phyloP scores from a whole-genome alignment of 2,113 vertebrate species.

The Grantiella picta region DNA sequence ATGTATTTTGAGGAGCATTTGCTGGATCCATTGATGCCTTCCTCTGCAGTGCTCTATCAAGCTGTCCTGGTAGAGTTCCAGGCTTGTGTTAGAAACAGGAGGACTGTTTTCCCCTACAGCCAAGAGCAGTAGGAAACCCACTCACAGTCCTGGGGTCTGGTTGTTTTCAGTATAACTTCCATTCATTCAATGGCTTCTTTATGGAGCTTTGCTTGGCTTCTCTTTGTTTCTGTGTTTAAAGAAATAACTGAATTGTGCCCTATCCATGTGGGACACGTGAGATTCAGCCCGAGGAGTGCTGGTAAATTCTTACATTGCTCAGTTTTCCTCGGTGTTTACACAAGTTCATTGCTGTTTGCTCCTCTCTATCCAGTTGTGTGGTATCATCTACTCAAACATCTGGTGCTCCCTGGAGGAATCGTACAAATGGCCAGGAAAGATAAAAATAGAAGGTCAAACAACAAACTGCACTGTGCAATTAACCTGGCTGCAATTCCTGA shows the following conservation, averaged over 20 bases:
- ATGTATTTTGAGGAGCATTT: background rate
- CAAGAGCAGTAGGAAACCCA: background rate
- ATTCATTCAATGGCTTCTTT: background rate
- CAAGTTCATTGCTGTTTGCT: background rate
- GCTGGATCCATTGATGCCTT: background rate
- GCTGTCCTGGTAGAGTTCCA: background rate
- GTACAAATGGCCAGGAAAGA: background rate
- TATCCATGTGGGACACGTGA: accelerated
- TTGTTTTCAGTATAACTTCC: background rate
- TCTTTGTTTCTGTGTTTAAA: background rate
- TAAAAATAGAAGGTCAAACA: constrained; percentile 20
- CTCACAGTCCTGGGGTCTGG: background rate
- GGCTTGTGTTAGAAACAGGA: background rate
- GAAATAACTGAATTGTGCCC: background rate
- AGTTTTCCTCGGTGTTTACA: background rate
- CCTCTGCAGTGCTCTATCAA: background rate
- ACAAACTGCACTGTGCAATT: background rate
- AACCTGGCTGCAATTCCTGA: constrained; percentile 12
- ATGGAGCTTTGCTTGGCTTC: background rate
- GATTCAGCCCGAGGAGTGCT: background rate
- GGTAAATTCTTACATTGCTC: background rate
- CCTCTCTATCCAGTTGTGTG: background rate
- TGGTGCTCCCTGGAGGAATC: background rate
- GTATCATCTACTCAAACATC: background rate
- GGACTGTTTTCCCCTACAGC: background rate